Conservation (phyloP, 2,113 vertebrate genomes). For the Vulpes vulpes region DNA sequence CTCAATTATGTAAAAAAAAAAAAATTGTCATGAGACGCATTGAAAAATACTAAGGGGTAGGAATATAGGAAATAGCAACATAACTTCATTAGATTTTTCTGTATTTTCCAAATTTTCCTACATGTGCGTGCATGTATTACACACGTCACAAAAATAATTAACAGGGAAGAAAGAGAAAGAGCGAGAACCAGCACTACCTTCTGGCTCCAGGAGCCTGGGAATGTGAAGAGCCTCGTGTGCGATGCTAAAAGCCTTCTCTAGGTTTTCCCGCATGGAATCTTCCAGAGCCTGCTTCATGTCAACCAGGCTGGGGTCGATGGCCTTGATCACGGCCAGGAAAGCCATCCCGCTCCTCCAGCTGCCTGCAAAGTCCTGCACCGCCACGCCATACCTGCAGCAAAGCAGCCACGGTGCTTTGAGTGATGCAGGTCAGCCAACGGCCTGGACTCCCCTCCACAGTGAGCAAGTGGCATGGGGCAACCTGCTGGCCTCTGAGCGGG, state of each 20-base stretch:
- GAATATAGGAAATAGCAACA: not conserved
- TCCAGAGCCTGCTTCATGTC: slow-evolving; percentile 95
- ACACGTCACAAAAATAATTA: rapidly evolving
- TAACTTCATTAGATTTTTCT: not conserved
- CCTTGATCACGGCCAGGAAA: slow-evolving; percentile 97
- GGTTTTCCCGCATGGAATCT: slow-evolving; percentile 91
- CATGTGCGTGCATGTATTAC: not conserved
- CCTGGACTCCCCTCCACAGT: not conserved
- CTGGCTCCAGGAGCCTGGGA: slow-evolving; percentile 95
- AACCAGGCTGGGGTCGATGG: slow-evolving; percentile 95
- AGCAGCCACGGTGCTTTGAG: not conserved
- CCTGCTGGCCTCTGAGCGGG: rapidly evolving
- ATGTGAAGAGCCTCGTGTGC: slow-evolving; percentile 94
- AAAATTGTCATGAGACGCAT: not conserved
- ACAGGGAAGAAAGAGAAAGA: not conserved
- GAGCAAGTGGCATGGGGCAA: rapidly evolving
- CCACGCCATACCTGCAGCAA: slow-evolving; percentile 93
- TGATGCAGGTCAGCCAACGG: too few species aligned
- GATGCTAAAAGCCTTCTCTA: slow-evolving; percentile 95
- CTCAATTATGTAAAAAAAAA: not conserved
- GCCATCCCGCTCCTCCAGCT: slow-evolving; percentile 97
- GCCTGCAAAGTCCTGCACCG: slow-evolving; percentile 95
- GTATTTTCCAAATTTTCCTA: not conserved
- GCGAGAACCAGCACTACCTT: slow-evolving; percentile 88
- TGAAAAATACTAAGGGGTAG: not conserved